Conservation (phyloP, 2,888 invertebrate genomes). For the Leucozona laternaria region DNA sequence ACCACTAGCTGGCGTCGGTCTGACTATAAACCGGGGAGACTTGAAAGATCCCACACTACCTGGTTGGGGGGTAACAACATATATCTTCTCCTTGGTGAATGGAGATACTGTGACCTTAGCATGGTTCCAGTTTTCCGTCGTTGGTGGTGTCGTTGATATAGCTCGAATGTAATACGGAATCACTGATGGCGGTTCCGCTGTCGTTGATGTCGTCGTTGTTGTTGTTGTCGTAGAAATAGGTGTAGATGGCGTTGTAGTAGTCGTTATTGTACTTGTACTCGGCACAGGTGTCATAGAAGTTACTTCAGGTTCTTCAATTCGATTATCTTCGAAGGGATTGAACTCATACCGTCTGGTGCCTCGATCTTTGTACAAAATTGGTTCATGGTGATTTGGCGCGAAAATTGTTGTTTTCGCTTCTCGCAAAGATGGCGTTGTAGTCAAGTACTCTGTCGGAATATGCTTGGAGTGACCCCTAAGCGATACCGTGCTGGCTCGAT, state of each 20-base stretch:
- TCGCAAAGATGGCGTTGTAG: conserved; percentile 85
- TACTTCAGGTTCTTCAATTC: conserved; percentile 76
- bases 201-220: conserved; percentile 83
- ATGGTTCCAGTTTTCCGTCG: conserved; percentile 86
- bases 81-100: conserved; percentile 91
- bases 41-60: conserved; percentile 78
- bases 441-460: conserved; percentile 91
- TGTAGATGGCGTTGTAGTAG: conserved; percentile 81
- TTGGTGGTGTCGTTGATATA: conserved; percentile 71
- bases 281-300: conserved; percentile 71
- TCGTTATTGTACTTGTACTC: conserved; percentile 66
- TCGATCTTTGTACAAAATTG: conserved; percentile 77
- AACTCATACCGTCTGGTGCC: conserved; percentile 78
- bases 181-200: conserved; percentile 79
- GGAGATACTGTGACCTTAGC: conserved; percentile 90
- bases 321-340: conserved; percentile 80
- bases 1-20: conserved; percentile 85
- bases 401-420: conserved; percentile 79
- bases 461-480: conserved; percentile 88
- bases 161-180: conserved; percentile 78
- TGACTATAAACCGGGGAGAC: conserved; percentile 85
- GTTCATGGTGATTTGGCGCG: conserved; percentile 79
- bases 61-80: conserved; percentile 92
- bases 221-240: conserved; percentile 84
- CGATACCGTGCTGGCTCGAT: conserved; percentile 85